Base-by-base conservation (phyloP, 2,113 vertebrate genomes). In the Aix galericulata region DNA sequence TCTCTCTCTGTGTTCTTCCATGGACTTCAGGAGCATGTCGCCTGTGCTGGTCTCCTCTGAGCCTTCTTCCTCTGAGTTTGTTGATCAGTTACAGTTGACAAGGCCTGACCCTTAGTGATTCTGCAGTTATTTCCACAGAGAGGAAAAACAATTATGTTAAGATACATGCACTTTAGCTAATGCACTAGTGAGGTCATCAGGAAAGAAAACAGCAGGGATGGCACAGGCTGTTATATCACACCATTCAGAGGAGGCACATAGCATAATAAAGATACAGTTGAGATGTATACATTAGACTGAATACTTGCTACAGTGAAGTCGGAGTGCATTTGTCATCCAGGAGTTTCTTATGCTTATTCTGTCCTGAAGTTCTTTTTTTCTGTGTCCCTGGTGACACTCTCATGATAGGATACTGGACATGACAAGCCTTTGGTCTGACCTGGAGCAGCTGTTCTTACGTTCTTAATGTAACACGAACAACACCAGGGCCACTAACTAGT, bases 151-250 rank as follows among this genome's bases (percentile, higher is more conserved):
- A 79, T 92, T 74, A 63, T 62, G 69, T 91, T 94, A 94, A 95
- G 75, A 74, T 64, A 48, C 48, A 42, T 95, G 66, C 60, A 42
- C 91, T 97, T 96, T 82, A 96, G 55, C 59, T 91, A 82, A 95
- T 94, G 93, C 80, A 76, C 22, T 77, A 52, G 85, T 93, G 88
- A 94, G 88, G 68, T 96, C 66, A 93, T 93, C 84, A 78, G 62
- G 75, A 91, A 93, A 82, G 59, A 93, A 79, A 92, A 62, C 27
- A 75, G 63, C n/a, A 87, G 69, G 76, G 56, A 58, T 89, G 72
- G 20, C 32, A 34, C 26, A 73, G 55, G 34, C 53, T 91, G 23
- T 89, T 88, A 36, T 82, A 82, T 52, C 64, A 83, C 64, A 89
- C 72, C 34, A 34, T 77, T 77, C 31, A 76, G 64, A 81, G 74